Evolutionary conservation across 1,140 invertebrate species (phyloP).

Genomic region (Drosophila novamexicana): DNA sequence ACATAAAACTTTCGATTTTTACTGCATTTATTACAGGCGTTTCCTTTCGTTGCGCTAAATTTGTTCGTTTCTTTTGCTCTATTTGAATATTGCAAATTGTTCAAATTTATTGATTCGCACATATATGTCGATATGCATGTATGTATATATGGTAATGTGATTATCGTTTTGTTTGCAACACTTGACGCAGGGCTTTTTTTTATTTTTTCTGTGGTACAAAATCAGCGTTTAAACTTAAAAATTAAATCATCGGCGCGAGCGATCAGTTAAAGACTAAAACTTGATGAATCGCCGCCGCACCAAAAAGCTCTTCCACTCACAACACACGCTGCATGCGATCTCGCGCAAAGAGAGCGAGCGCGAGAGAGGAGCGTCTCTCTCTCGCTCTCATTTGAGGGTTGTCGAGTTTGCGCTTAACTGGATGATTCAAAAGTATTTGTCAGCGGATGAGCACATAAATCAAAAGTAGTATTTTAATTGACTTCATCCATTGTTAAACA

Average conservation of each 20-base stretch:
- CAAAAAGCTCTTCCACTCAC: constrained; percentile 49
- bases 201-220: constrained; percentile 19
- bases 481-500: background rate
- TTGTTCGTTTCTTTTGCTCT: constrained; percentile 13
- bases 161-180: constrained; percentile 59
- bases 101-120: constrained; percentile 23
- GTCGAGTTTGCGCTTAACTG: constrained; percentile 26
- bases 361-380: background rate
- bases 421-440: constrained; percentile 18
- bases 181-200: constrained; percentile 39
- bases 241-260: constrained; percentile 82
- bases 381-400: constrained; percentile 43
- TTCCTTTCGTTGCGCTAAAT: constrained; percentile 26
- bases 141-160: constrained; percentile 61
- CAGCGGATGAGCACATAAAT: background rate
- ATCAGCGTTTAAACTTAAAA: constrained; percentile 72
- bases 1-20: constrained; percentile 41
- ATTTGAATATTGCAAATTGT: constrained; percentile 16
- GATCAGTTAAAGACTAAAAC: constrained; percentile 80
- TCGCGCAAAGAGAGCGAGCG: constrained; percentile 4
- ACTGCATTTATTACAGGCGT: constrained; percentile 22
- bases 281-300: constrained; percentile 65
- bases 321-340: constrained; percentile 15
- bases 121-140: constrained; percentile 45
- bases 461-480: background rate